phyloP scores from a whole-genome alignment of 2,888 invertebrate genomes.

The Tachystola acroxantha region DNA sequence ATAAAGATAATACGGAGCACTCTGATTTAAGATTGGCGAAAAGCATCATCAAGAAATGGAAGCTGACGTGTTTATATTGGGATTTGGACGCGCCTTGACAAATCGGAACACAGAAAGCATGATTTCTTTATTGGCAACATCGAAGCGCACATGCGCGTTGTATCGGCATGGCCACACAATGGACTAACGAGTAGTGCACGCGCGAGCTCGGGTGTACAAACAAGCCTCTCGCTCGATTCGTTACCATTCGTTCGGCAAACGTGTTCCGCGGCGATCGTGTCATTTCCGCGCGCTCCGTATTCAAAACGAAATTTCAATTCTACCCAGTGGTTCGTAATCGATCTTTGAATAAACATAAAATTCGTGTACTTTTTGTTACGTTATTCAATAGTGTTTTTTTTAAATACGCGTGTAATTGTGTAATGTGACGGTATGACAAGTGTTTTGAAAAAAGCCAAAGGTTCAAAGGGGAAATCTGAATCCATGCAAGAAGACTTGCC shows the following conservation, averaged over 20 bases:
- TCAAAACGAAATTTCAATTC: conserved; percentile 1
- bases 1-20: too few species aligned
- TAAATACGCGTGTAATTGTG: conserved; percentile 29
- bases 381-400: not conserved
- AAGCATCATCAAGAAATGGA: too few species aligned
- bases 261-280: conserved; percentile 5
- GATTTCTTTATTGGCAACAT: conserved; percentile 20
- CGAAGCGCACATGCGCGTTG: conserved; percentile 5
- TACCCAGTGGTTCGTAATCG: conserved; percentile 10
- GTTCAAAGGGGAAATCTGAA: conserved; percentile 70
- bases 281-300: conserved; percentile 1
- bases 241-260: conserved; percentile 8
- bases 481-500: conserved; percentile 75
- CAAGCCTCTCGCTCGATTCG: not conserved
- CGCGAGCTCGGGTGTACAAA: not conserved
- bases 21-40: too few species aligned
- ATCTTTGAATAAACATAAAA: conserved; percentile 7
- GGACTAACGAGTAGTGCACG: not conserved
- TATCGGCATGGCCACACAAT: conserved; percentile 1
- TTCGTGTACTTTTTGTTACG: conserved; percentile 1
- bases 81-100: too few species aligned
- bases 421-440: conserved; percentile 53
- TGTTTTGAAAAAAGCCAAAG: conserved; percentile 72
- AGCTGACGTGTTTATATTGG: too few species aligned
- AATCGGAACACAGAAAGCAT: too few species aligned